These are phyloP conservation scores for Agrochola lota DNA, from an alignment of 2,888 invertebrate species.

Conservation along the genomic window DNA sequence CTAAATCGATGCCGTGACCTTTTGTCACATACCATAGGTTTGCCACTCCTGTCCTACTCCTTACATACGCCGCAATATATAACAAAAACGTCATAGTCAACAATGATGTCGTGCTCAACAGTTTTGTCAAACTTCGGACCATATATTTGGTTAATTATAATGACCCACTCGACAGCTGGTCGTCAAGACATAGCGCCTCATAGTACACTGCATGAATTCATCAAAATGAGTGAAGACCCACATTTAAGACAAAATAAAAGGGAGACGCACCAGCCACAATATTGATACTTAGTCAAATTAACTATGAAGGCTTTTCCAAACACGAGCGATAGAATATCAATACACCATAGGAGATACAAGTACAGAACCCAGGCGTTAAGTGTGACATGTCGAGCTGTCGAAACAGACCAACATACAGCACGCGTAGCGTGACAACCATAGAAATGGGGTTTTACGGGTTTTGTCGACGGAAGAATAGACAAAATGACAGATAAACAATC, in stretches of 20 bases:
- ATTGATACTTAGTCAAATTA: slow-evolving; percentile 65
- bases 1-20: not conserved
- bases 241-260: slow-evolving; percentile 65
- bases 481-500: too few relatives aligned
- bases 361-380: not conserved
- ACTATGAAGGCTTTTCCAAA: slow-evolving; percentile 26
- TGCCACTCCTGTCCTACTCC: slow-evolving; percentile 12
- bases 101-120: slow-evolving; percentile 4
- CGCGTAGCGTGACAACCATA: too few relatives aligned
- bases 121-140: not conserved
- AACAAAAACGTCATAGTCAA: not conserved
- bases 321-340: not conserved
- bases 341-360: not conserved
- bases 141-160: not conserved
- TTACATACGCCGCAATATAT: not conserved
- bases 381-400: not conserved
- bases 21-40: not conserved
- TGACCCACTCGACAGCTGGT: slow-evolving; percentile 33
- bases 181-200: slow-evolving; percentile 14
- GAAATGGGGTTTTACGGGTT: too few relatives aligned
- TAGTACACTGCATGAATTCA: slow-evolving; percentile 40
- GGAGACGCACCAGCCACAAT: slow-evolving; percentile 77
- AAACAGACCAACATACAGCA: not conserved
- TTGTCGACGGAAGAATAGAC: too few relatives aligned
- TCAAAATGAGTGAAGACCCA: slow-evolving; percentile 87